Evolutionary conservation across 2,888 invertebrate species (phyloP).

Genomic region (Patella depressa): DNA sequence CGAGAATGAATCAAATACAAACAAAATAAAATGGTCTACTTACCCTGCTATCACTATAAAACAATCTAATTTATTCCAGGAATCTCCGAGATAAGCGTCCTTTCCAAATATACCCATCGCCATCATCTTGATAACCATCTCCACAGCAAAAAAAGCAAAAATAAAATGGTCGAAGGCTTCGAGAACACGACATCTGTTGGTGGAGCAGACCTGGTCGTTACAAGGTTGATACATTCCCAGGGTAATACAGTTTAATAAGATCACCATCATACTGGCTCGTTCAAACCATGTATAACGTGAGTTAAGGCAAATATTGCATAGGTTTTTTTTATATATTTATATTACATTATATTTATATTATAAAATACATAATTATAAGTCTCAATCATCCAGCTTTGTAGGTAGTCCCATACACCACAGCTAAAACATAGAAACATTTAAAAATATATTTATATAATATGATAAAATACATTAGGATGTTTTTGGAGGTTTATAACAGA

Average conservation of each 20-base stretch:
- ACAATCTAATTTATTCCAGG: constrained; percentile 98
- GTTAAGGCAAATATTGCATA: constrained; percentile 61
- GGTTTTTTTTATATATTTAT: not conserved
- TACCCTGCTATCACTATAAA: constrained; percentile 98
- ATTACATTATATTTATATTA: no score
- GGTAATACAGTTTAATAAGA: constrained; percentile 97
- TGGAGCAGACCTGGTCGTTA: constrained; percentile 80
- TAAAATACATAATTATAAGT: no score
- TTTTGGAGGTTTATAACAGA: no score
- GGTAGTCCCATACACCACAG: no score
- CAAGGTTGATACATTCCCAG: constrained; percentile 99
- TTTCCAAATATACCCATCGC: constrained; percentile 94
- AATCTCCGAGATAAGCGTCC: constrained; percentile 95
- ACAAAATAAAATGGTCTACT: constrained; percentile 64
- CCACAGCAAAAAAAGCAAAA: constrained; percentile 97
- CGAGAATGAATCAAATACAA: no score
- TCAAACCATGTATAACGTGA: constrained; percentile 90
- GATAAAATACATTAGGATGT: no score
- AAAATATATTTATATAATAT: no score
- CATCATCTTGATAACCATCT: constrained; percentile 98
- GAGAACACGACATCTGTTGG: constrained; percentile 72
- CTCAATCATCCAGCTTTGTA: no score
- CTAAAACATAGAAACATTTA: no score
- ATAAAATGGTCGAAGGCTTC: constrained; percentile 98
- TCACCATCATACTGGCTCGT: constrained; percentile 97